A percentile compares a stretch with the other conserved stretches of the same genome.
These are phyloP conservation scores for Borostomias antarcticus DNA, from an alignment of 2,797 vertebrate species.

Conservation along the genomic window DNA sequence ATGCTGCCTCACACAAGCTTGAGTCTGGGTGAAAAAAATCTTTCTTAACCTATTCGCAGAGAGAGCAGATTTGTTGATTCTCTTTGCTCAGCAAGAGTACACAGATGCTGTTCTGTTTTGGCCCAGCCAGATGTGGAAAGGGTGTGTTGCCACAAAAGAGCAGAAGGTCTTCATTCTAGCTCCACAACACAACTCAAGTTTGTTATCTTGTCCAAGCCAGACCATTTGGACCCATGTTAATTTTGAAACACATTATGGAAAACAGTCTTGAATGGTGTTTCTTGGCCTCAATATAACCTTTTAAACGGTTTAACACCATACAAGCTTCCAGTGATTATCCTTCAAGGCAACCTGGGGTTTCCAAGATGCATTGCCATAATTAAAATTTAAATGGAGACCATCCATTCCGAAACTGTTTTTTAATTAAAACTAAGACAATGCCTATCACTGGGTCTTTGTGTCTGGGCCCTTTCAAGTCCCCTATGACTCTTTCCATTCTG, in stretches of 20 bases:
- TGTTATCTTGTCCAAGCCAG: slow-evolving; percentile 67
- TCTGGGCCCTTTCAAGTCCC: slow-evolving; percentile 28
- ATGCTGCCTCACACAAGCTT: too few species aligned
- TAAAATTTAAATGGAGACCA: slow-evolving; percentile 60
- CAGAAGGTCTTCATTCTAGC: slow-evolving; percentile 54
- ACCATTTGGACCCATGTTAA: slow-evolving; percentile 57
- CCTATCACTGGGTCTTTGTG: slow-evolving; percentile 22
- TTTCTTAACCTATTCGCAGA: too few species aligned
- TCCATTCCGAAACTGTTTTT: slow-evolving; percentile 57
- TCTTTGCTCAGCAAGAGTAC: not conserved
- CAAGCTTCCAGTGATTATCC: slow-evolving; percentile 46
- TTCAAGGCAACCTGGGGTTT: slow-evolving; percentile 39
- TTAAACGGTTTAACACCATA: slow-evolving; percentile 27
- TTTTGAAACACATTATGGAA: slow-evolving; percentile 41
- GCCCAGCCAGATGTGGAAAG: slow-evolving; percentile 60
- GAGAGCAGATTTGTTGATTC: not conserved
- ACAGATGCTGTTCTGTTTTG: slow-evolving; percentile 48
- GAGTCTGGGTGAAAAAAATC: too few species aligned
- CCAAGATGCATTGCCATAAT: slow-evolving; percentile 59
- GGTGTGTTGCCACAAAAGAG: slow-evolving; percentile 39
- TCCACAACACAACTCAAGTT: slow-evolving; percentile 53
- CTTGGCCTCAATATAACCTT: slow-evolving; percentile 14
- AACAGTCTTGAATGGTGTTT: slow-evolving; percentile 34
- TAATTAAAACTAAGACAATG: slow-evolving; percentile 43
- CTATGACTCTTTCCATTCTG: slow-evolving; percentile 49